Evolutionary conservation across 92 coral and sea anemone species (phyloP).

Genomic region (Micromussa lordhowensis): DNA sequence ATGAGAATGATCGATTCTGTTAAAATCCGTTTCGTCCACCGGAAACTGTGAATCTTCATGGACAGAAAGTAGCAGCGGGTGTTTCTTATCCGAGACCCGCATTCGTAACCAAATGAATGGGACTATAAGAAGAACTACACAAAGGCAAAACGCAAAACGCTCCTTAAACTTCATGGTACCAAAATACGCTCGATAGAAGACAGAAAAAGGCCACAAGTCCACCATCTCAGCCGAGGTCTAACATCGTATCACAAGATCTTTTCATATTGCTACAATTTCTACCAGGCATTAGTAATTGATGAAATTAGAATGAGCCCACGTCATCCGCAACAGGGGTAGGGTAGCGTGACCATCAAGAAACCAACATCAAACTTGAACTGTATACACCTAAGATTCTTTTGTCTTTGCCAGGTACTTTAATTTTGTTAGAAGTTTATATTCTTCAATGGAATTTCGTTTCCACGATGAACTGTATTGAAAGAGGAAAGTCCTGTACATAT

Average conservation of each 20-base stretch:
- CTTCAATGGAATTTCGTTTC: neutral
- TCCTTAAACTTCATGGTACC: slow-evolving; percentile 91
- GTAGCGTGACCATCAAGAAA: neutral
- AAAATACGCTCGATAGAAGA: slow-evolving; percentile 45
- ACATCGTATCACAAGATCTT: slow-evolving; percentile 22
- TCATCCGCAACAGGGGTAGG: neutral
- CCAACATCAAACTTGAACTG: neutral
- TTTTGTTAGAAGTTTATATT: neutral
- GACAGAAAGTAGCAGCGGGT: slow-evolving; percentile 53
- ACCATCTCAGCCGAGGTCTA: slow-evolving; percentile 16
- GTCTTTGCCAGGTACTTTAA: neutral
- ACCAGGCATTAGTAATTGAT: slow-evolving; percentile 63
- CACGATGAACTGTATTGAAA: neutral
- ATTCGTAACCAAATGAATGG: slow-evolving; percentile 85
- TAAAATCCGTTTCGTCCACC: slow-evolving; percentile 69
- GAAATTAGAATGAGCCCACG: slow-evolving; percentile 17
- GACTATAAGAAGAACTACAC: slow-evolving; percentile 54
- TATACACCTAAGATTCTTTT: neutral
- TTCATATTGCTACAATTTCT: slow-evolving; percentile 43
- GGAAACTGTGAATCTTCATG: slow-evolving; percentile 37
- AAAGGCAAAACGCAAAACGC: slow-evolving; percentile 68
- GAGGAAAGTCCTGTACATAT: neutral
- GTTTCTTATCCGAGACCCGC: slow-evolving; percentile 31
- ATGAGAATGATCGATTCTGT: slow-evolving; percentile 77
- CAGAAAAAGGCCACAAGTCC: slow-evolving; percentile 31